Conservation (phyloP, 2,888 invertebrate species). For the Lycocerus yunnanus region DNA sequence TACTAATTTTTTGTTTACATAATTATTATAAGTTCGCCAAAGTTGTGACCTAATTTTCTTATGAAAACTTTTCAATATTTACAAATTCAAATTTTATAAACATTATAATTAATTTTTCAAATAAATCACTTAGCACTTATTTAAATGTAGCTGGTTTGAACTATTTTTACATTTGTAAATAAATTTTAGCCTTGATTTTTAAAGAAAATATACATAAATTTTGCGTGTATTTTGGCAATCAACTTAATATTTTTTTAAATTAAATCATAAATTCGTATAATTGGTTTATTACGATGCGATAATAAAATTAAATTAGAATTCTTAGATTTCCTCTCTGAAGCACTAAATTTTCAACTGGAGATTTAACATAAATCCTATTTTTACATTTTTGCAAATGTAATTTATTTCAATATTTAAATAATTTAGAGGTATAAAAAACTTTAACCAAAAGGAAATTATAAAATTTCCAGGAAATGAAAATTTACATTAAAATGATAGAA, state of each 20-base stretch:
- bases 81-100: neutral
- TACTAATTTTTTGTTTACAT: too few relatives aligned
- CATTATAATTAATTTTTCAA: slow-evolving; percentile 9
- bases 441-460: too few relatives aligned
- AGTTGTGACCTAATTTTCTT: neutral
- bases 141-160: neutral
- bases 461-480: too few relatives aligned
- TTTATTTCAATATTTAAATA: too few relatives aligned
- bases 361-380: too few relatives aligned
- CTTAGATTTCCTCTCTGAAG: too few relatives aligned
- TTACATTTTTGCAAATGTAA: too few relatives aligned
- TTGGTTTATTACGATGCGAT: neutral
- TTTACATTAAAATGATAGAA: too few relatives aligned
- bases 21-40: too few relatives aligned
- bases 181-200: neutral
- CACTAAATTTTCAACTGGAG: too few relatives aligned
- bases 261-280: neutral
- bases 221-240: neutral
- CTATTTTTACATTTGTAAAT: neutral
- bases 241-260: neutral
- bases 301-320: neutral
- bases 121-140: slow-evolving; percentile 19
- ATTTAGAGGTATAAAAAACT: too few relatives aligned
- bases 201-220: neutral
- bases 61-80: neutral